A percentile compares a stretch with the other conserved stretches of the same genome.
Evolutionary conservation across 2,113 vertebrate genomes (phyloP).

Genomic region (Pterophyllum scalare): DNA sequence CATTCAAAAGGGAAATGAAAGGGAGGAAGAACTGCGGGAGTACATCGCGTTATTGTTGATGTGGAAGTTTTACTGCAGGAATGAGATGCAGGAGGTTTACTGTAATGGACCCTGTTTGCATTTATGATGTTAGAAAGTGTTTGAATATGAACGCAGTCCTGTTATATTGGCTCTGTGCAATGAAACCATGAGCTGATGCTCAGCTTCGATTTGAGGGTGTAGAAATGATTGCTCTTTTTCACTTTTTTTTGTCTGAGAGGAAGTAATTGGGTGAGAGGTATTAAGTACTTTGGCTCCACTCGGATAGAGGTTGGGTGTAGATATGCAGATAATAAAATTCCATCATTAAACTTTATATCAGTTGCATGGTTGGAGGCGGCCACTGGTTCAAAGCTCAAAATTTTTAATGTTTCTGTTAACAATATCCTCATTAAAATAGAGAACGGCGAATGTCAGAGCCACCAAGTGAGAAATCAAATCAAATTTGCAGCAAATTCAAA

Average conservation of each 20-base stretch:
- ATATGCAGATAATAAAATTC: not conserved
- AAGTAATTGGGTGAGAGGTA: not conserved
- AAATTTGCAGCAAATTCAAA: not conserved
- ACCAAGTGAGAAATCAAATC: not conserved
- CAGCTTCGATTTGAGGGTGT: not conserved
- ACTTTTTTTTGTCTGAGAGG: not conserved
- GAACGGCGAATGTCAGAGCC: too few relatives aligned
- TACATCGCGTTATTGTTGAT: not conserved
- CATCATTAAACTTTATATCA: not conserved
- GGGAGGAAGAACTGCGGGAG: not conserved
- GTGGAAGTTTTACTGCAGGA: not conserved
- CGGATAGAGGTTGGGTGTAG: not conserved
- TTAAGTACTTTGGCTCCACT: not conserved
- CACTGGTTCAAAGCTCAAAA: not conserved
- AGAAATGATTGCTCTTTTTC: not conserved
- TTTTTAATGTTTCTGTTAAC: not conserved
- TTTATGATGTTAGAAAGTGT: not conserved
- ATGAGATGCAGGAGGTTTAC: not conserved
- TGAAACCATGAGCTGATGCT: not conserved
- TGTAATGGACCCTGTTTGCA: not conserved
- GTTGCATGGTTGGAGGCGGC: not conserved
- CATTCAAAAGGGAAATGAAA: not conserved
- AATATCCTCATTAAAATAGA: not conserved
- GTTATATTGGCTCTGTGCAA: not conserved
- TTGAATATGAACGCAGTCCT: not conserved